Conservation (phyloP, 2,888 invertebrate genomes). For the Limnephilus rhombicus region DNA sequence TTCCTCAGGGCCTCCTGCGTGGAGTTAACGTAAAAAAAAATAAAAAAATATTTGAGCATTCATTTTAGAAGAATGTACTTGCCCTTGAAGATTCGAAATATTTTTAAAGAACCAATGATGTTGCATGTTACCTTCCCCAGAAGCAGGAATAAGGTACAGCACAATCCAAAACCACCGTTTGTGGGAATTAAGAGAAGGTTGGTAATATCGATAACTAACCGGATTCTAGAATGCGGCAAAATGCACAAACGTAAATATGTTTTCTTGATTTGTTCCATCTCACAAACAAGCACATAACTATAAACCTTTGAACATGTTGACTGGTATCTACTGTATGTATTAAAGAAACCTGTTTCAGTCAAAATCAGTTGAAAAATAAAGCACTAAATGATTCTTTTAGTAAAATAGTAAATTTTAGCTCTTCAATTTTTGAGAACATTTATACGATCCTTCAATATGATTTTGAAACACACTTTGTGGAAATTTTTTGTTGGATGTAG, state of each 20-base stretch:
- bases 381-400: neutral
- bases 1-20: too few relatives aligned
- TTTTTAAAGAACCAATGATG: neutral
- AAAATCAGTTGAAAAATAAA: neutral
- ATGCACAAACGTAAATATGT: neutral
- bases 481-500: neutral
- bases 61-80: neutral
- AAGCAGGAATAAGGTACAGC: neutral
- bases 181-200: neutral
- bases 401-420: neutral
- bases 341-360: neutral
- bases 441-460: too few relatives aligned
- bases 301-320: neutral
- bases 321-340: neutral
- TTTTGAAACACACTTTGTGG: neutral
- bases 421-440: neutral
- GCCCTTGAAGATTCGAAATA: neutral
- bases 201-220: neutral
- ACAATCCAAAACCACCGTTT: neutral
- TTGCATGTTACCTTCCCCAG: neutral
- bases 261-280: neutral
- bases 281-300: neutral
- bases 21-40: too few relatives aligned
- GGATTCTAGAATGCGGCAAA: neutral
- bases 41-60: neutral